Percentiles rank a stretch among this genome's conserved stretches.
These are phyloP conservation scores for Acrobeloides nanus DNA, from an alignment of 2,888 invertebrate species.

Conservation along the genomic window DNA sequence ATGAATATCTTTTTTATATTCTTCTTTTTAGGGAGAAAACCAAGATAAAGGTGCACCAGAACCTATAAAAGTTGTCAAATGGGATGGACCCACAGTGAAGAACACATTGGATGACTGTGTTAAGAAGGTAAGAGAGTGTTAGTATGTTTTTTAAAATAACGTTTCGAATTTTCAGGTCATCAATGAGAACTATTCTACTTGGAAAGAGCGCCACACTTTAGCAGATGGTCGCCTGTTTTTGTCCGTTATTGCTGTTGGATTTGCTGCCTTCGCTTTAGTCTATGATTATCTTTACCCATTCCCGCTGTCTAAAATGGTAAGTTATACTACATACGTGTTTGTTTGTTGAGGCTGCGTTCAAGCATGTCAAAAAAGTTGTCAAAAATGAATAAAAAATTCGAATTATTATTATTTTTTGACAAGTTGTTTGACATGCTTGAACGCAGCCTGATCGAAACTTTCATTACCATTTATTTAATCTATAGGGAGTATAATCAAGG, in stretches of 20 bases:
- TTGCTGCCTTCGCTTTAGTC: slow-evolving; percentile 82
- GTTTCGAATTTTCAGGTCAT: slow-evolving; percentile 65
- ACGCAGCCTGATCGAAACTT: too few species aligned
- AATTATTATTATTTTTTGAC: too few species aligned
- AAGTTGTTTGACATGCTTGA: too few species aligned
- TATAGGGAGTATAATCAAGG: too few species aligned
- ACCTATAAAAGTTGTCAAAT: slow-evolving; percentile 67
- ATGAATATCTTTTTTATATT: too few species aligned
- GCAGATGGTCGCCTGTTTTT: slow-evolving; percentile 84
- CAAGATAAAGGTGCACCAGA: too few species aligned
- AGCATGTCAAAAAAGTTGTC: too few species aligned
- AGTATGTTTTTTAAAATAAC: background rate
- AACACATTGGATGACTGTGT: slow-evolving; percentile 96
- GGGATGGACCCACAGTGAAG: slow-evolving; percentile 95
- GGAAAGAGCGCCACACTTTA: slow-evolving; percentile 77
- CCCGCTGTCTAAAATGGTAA: slow-evolving; percentile 67
- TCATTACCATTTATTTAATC: too few species aligned
- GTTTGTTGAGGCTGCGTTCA: too few species aligned
- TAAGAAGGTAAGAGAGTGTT: slow-evolving; percentile 68
- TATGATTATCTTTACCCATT: slow-evolving; percentile 96
- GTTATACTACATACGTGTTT: too few species aligned
- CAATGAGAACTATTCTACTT: slow-evolving; percentile 67
- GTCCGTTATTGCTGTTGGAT: slow-evolving; percentile 82
- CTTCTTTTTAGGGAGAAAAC: too few species aligned
- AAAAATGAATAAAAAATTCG: too few species aligned